These are phyloP conservation scores for Emydura subglobosa DNA, from an alignment of 2,113 vertebrate genomes.

Conservation along the genomic window DNA sequence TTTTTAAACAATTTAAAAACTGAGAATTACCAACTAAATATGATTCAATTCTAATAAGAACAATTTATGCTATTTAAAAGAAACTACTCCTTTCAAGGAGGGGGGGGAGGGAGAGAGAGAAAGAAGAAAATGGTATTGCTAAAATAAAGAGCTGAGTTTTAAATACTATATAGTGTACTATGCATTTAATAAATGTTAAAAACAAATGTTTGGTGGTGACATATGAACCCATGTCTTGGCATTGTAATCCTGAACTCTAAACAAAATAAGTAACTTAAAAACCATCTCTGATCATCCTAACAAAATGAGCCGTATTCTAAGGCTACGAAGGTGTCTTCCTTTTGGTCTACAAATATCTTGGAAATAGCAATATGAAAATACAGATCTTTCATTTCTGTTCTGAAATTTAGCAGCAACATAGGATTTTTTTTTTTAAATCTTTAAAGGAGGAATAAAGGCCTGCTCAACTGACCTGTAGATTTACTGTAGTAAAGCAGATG, in stretches of 20 bases:
- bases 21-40: background rate
- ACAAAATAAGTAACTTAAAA: background rate
- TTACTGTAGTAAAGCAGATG: slow-evolving; percentile 82
- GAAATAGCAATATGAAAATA: slow-evolving; percentile 24
- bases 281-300: background rate
- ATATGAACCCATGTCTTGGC: background rate
- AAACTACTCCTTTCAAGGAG: background rate
- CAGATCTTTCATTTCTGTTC: slow-evolving; percentile 16
- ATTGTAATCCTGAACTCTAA: background rate
- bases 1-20: background rate
- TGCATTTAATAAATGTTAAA: background rate
- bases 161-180: background rate
- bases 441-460: background rate
- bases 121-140: background rate
- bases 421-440: background rate
- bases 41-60: background rate
- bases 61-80: background rate
- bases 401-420: slow-evolving; percentile 23
- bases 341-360: background rate
- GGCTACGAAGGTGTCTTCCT: background rate
- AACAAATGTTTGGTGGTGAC: background rate
- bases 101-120: background rate
- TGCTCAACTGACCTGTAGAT: slow-evolving; percentile 54
- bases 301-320: background rate
- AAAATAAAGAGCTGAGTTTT: background rate